phyloP scores from a whole-genome alignment of 1,140 invertebrate genomes.

The Pomacea maculata region DNA sequence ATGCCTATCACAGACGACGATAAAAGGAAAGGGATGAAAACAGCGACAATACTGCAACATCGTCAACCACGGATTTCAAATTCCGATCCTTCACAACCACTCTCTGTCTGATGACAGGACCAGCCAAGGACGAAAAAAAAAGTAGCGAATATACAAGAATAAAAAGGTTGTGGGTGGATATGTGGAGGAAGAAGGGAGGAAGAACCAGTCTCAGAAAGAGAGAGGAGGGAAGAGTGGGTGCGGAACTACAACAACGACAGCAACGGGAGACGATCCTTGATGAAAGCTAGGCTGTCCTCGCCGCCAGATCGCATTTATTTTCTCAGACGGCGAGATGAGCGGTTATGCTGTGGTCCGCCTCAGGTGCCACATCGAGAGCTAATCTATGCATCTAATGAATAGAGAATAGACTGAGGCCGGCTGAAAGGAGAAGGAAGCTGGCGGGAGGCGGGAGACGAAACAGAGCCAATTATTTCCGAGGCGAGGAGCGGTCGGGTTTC shows the following conservation, averaged over 20 bases:
- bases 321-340: conserved; percentile 23
- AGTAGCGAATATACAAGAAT: too few species aligned
- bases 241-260: background rate
- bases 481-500: too few species aligned
- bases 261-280: too few species aligned
- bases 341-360: conserved; percentile 1
- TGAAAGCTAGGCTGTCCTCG: background rate
- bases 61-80: background rate
- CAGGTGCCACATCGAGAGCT: background rate
- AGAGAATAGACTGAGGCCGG: background rate
- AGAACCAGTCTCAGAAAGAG: background rate
- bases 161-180: too few species aligned
- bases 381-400: conserved; percentile 20
- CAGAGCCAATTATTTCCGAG: too few species aligned
- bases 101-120: too few species aligned
- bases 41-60: conserved; percentile 9
- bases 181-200: background rate
- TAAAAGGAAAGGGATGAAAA: too few species aligned
- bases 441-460: too few species aligned
- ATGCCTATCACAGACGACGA: too few species aligned
- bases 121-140: too few species aligned
- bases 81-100: too few species aligned
- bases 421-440: too few species aligned
- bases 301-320: conserved; percentile 20
- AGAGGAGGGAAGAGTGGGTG: background rate